Percentiles rank a stretch among this genome's conserved stretches.
phyloP scores from a whole-genome alignment of 2,797 vertebrate species.

The Brachyalestes nurse region DNA sequence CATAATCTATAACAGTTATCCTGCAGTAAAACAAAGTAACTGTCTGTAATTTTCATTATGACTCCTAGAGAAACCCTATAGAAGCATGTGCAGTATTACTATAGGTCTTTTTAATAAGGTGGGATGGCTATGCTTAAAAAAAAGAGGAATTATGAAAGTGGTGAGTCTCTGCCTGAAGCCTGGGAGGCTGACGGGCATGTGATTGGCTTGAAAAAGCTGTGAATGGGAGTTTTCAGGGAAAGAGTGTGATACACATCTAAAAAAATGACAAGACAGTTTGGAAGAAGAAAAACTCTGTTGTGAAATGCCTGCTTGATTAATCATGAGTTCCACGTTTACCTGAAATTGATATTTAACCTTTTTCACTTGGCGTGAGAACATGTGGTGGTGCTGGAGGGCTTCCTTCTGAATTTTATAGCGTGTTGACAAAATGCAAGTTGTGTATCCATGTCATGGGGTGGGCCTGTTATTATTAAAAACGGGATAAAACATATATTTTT shows the following conservation, averaged over 20 bases:
- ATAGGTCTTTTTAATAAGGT: neutral
- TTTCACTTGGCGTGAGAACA: too few relatives aligned
- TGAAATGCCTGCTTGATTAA: neutral
- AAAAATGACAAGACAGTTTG: neutral
- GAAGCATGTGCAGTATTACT: neutral
- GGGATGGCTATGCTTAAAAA: neutral
- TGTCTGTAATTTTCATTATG: neutral
- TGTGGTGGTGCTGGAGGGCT: too few relatives aligned
- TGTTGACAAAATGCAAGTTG: too few relatives aligned
- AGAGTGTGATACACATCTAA: constrained; percentile 13
- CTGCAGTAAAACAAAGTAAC: neutral
- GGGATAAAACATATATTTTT: neutral
- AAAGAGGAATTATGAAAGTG: neutral
- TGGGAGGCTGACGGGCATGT: constrained; percentile 60
- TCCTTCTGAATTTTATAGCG: too few relatives aligned
- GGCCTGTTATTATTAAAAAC: neutral
- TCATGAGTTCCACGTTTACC: neutral
- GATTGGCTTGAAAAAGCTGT: constrained; percentile 44
- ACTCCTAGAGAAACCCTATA: neutral
- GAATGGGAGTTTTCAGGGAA: constrained; percentile 62
- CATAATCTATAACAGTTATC: neutral
- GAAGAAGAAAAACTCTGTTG: neutral
- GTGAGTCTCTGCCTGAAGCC: constrained; percentile 26
- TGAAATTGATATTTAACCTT: too few relatives aligned
- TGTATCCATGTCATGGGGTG: neutral